Evolutionary conservation across 2,888 invertebrate genomes (phyloP), one percentile per base, ranked within the genome.

Genomic region (Scaptomyza polygonia): DNA sequence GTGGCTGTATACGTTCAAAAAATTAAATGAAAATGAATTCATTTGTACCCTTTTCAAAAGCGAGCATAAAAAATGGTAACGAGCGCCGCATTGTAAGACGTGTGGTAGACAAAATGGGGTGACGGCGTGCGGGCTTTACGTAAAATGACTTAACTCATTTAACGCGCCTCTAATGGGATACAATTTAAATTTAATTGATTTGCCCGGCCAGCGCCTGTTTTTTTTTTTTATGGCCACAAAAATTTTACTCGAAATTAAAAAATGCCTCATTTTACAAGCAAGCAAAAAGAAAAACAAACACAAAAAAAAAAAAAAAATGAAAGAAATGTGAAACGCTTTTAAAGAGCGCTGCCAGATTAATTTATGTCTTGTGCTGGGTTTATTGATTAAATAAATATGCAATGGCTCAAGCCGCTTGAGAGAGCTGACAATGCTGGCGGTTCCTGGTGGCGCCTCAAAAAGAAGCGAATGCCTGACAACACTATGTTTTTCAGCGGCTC

Each of bases 181-280:
- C 82, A 86, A 86, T 86, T 86, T 85, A 86, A 87, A 86, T 86
- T 86, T 86, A 86, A 86, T 86, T 86, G 85, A 86, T 86, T 84
- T 86, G 82, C 70, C 74, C 67, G 65, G 68, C 85, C 68, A 73
- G 63, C 39, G 66, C 61, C 16, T n/a, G n/a, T n/a, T n/a, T n/a
- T 36, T 84, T 80, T 80, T 83, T 81, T 81, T 81, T 84, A 81
- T 72, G 72, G 59, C 82, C 77, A 55, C 79, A 79, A 72, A 67
- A 83, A 85, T 79, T 77, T 69, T 64, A 43, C 18, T 59, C 63
- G 43, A 83, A 85, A 82, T 83, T 85, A 82, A 85, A 82, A 68
- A 83, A 83, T 73, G 75, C 75, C 72, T 66, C 36, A 36, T 29
- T 16, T 27, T 12, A 32, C 18, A 29, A 42, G 4, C 5, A 5